Conservation (phyloP, 1,140 invertebrate genomes). For the Bactericera cockerelli region DNA sequence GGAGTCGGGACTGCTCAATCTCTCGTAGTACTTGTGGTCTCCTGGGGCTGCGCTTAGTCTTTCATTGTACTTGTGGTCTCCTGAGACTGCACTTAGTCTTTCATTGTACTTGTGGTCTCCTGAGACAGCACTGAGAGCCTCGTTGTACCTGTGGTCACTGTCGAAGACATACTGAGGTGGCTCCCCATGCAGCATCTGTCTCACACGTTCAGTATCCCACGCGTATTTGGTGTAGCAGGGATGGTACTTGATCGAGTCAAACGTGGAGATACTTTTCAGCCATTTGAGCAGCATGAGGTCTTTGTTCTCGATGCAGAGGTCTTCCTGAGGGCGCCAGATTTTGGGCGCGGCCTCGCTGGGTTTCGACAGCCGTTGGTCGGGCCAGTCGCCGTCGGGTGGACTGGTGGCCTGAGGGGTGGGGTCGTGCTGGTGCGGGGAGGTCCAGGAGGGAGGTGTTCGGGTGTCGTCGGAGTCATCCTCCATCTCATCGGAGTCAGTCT, state of each 20-base stretch:
- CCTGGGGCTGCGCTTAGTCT: not conserved
- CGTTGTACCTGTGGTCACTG: too few relatives aligned
- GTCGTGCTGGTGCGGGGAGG: too few relatives aligned
- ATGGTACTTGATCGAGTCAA: not conserved
- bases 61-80: too few relatives aligned
- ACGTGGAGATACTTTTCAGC: not conserved
- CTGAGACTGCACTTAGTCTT: too few relatives aligned
- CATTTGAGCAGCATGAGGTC: not conserved
- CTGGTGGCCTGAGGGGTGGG: not conserved
- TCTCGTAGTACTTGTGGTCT: not conserved
- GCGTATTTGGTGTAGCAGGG: not conserved
- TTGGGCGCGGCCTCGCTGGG: not conserved
- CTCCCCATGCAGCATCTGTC: slow-evolving; percentile 1
- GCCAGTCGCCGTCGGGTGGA: too few relatives aligned
- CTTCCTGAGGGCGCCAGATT: not conserved
- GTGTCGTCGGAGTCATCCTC: not conserved
- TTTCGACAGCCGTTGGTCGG: too few relatives aligned
- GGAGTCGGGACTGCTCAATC: not conserved
- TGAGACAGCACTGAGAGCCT: too few relatives aligned
- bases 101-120: too few relatives aligned
- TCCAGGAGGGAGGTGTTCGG: not conserved
- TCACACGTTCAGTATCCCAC: not conserved
- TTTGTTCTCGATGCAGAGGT: not conserved
- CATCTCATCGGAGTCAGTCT: not conserved
- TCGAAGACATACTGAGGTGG: not conserved